A percentile compares a stretch with the other conserved stretches of the same genome.
These are phyloP conservation scores for Lates japonicus DNA, from an alignment of 2,797 vertebrate genomes.

Conservation along the genomic window DNA sequence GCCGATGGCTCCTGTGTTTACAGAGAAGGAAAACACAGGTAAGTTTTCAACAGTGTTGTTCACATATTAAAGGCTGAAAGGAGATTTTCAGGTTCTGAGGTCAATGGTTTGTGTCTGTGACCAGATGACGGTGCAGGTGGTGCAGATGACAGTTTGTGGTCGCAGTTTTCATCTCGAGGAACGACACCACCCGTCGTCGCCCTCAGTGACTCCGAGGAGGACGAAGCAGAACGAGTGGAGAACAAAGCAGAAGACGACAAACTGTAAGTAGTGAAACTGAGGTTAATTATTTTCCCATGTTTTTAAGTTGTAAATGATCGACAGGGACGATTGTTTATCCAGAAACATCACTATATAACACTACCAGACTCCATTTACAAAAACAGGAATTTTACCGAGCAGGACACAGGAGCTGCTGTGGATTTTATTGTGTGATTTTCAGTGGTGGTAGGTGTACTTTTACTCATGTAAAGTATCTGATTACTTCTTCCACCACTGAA, in stretches of 20 bases:
- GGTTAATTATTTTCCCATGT: too few relatives aligned
- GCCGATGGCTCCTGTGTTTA: conserved; percentile 44
- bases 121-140: conserved; percentile 55
- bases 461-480: too few relatives aligned
- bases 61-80: too few relatives aligned
- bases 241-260: not conserved
- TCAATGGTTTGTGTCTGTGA: not conserved
- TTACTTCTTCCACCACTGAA: too few relatives aligned
- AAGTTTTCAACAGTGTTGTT: not conserved
- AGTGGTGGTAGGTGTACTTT: too few relatives aligned
- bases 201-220: conserved; percentile 62
- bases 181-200: rapidly evolving
- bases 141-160: conserved; percentile 60
- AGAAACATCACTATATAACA: too few relatives aligned
- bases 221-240: conserved; percentile 19
- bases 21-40: conserved; percentile 61
- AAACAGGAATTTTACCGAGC: too few relatives aligned
- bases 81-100: rapidly evolving
- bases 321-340: too few relatives aligned
- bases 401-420: too few relatives aligned
- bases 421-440: too few relatives aligned
- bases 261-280: not conserved
- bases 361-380: too few relatives aligned
- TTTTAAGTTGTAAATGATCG: too few relatives aligned
- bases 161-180: not conserved